These are phyloP conservation scores for Semicossyphus pulcher DNA, from an alignment of 2,113 vertebrate species.

Conservation along the genomic window DNA sequence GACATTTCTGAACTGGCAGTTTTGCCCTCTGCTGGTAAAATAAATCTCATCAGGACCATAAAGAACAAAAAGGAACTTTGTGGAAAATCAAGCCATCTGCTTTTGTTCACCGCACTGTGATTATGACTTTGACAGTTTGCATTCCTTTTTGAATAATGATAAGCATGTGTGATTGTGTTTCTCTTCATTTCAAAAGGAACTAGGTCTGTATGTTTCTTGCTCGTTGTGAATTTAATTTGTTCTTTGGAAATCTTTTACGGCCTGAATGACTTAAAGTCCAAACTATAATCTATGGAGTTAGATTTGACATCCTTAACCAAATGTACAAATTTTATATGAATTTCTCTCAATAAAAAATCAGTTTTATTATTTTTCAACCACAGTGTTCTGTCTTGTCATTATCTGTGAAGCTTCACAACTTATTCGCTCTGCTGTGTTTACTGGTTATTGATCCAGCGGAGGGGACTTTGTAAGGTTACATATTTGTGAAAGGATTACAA, in stretches of 20 bases:
- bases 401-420: slow-evolving; percentile 14
- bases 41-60: not conserved
- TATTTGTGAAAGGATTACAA: slow-evolving; percentile 61
- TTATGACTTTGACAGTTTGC: not conserved
- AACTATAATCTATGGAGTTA: too few relatives aligned
- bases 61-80: not conserved
- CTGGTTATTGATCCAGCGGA: slow-evolving; percentile 59
- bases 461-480: slow-evolving; percentile 64
- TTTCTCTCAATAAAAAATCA: too few relatives aligned
- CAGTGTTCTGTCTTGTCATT: slow-evolving; percentile 1
- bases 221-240: not conserved
- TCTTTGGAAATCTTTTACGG: not conserved
- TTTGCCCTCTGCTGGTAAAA: not conserved
- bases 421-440: slow-evolving; percentile 9
- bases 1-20: not conserved
- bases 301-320: too few relatives aligned
- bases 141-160: not conserved
- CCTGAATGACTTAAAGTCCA: too few relatives aligned
- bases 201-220: not conserved
- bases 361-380: not conserved
- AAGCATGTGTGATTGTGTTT: not conserved
- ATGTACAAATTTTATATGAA: too few relatives aligned
- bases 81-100: not conserved
- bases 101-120: not conserved
- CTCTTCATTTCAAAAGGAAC: not conserved